A percentile compares a stretch with the other conserved stretches of the same genome.
phyloP scores from a whole-genome alignment of 2,888 invertebrate species.

The Ramazzottius varieornatus region DNA sequence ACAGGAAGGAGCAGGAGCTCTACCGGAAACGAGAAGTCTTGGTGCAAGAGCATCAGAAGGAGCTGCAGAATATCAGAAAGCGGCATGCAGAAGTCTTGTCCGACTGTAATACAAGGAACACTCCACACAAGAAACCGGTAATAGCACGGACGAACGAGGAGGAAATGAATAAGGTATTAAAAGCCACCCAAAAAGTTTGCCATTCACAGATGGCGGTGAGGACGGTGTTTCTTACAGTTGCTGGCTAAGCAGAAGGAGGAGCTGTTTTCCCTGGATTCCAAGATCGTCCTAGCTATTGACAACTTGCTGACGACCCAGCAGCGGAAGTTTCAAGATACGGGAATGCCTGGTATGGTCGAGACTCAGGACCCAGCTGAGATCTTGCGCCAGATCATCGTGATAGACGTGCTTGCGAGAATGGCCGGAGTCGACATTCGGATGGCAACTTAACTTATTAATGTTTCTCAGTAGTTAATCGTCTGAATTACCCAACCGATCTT shows the following conservation, averaged over 20 bases:
- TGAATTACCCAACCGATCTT: too few relatives aligned
- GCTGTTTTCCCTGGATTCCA: background rate
- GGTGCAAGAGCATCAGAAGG: background rate
- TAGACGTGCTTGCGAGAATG: background rate
- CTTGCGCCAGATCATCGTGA: background rate
- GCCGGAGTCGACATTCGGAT: background rate
- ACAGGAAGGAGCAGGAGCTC: background rate
- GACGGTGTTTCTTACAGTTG: background rate
- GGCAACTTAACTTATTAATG: too few relatives aligned
- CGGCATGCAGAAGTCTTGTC: background rate
- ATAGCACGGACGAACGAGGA: background rate
- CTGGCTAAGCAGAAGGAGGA: background rate
- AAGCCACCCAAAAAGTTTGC: too few relatives aligned
- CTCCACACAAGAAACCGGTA: background rate
- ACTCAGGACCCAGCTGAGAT: background rate
- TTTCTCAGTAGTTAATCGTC: too few relatives aligned
- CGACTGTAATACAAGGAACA: background rate
- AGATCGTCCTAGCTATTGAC: background rate
- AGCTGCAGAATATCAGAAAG: background rate
- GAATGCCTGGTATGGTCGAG: background rate
- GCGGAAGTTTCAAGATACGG: background rate
- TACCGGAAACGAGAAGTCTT: background rate
- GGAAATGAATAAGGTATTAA: background rate
- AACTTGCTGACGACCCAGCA: background rate
- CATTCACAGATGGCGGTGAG: too few relatives aligned